Evolutionary conservation across 1,140 invertebrate species (phyloP), one percentile per base, ranked within the genome.

Genomic region (Cydia amplana): DNA sequence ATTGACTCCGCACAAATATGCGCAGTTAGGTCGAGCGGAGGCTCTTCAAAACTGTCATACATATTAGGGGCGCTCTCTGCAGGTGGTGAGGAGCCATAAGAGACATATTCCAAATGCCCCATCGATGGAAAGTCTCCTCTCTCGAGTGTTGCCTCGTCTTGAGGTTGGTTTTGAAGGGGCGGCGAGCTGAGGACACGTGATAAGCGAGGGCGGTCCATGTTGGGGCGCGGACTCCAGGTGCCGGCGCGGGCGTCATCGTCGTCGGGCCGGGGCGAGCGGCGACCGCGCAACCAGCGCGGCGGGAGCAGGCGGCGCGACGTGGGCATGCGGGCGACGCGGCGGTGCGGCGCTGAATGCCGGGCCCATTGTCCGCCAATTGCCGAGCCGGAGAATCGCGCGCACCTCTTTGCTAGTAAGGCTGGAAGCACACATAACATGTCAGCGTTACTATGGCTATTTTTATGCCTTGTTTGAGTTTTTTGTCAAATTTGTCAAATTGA

Each of bases 1-100:
- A 97, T 94, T n/a, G 95, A 95, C 75, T 96, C 96, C 77, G 94
- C 94, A 87, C 95, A 96, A 74, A 97, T 95, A 80, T 95, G 95
- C 74, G 96, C 94, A 79, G 95, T 95, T 78, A 96, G 90, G 75
- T 96, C 96, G 75, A 94, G 94, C 12, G 94, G 94, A 9, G 95
- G 95, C 83, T 95, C 95, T 81, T 96, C 95, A 85, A 95, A 95
- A 90, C 95, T 96, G 83, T 96, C 94, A 92, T 96, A 96, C 93
- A 96, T 95, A 80, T 95, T 95, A 77, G 95, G 95, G 7, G 95
- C 95, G 83, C 95, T 95, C 87, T 96, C 96, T 63, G 95, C 94
- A 1, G 95, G 95, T 12, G 95, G 95, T 18, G 95, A 95, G 49
- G 95, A 95, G 36, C 95, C 95, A 78, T 95, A 96, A 82, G 96